Evolutionary conservation across 1,140 invertebrate genomes (phyloP).

Genomic region (Sesamia nonagrioides): DNA sequence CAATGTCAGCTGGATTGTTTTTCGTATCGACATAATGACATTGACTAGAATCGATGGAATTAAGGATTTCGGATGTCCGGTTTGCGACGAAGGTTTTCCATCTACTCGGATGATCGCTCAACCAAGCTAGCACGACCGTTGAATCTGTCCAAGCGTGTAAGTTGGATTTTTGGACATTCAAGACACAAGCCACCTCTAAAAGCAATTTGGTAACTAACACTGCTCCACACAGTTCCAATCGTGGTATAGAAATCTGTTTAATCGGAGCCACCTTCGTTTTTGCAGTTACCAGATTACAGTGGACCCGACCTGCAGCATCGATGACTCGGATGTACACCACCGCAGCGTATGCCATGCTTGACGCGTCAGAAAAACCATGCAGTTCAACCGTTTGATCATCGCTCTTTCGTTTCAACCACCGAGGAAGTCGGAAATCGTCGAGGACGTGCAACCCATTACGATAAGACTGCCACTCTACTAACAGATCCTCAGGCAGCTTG

Average conservation of each 20-base stretch:
- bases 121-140: slow-evolving; percentile 32
- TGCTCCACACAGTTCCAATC: slow-evolving; percentile 48
- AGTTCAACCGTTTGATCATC: background rate
- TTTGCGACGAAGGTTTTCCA: background rate
- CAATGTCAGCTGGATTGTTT: background rate
- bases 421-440: slow-evolving; percentile 29
- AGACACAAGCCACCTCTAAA: slow-evolving; percentile 12
- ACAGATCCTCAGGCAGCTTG: background rate
- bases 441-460: background rate
- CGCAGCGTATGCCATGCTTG: background rate
- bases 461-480: slow-evolving; percentile 40
- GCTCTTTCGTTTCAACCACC: background rate
- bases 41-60: background rate
- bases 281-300: background rate
- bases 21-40: background rate
- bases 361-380: background rate
- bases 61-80: background rate
- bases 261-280: background rate
- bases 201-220: slow-evolving; percentile 57
- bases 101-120: slow-evolving; percentile 10
- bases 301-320: background rate
- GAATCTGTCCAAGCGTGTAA: slow-evolving; percentile 43
- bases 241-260: slow-evolving; percentile 10
- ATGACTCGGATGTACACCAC: background rate
- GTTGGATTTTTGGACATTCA: slow-evolving; percentile 17